Conservation (phyloP, 2,797 vertebrate genomes). For the Thripadectes ignobilis region DNA sequence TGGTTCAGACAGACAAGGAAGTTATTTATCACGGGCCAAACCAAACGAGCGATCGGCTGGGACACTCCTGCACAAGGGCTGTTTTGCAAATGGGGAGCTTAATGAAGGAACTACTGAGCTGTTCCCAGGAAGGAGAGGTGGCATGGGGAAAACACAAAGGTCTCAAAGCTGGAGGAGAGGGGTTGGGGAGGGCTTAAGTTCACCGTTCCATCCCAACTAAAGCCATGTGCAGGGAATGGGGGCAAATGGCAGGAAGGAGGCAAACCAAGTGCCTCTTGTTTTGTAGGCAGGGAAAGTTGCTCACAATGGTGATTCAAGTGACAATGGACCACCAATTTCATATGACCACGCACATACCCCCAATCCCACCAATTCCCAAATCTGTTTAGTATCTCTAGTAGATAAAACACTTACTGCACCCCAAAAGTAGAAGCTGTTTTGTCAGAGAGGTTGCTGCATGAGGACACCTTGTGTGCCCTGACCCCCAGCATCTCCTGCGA, state of each 20-base stretch:
- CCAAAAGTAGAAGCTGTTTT: background rate
- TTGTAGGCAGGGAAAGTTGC: background rate
- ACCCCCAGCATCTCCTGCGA: background rate
- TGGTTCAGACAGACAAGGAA: background rate
- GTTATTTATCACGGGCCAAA: background rate
- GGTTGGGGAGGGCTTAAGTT: background rate
- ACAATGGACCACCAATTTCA: background rate
- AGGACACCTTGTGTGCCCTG: background rate
- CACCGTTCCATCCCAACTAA: background rate
- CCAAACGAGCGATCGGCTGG: background rate
- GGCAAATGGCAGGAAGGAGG: background rate
- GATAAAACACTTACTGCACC: background rate
- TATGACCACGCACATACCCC: rapidly evolving
- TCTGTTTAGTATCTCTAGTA: background rate
- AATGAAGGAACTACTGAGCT: background rate
- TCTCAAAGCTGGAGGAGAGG: background rate
- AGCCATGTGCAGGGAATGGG: background rate
- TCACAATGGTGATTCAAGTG: background rate
- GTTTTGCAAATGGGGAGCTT: background rate
- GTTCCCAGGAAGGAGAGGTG: background rate
- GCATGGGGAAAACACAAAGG: background rate
- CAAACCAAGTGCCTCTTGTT: rapidly evolving
- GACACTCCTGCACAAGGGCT: background rate
- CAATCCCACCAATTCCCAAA: background rate
- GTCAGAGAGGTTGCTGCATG: background rate